Evolutionary conservation across 2,797 vertebrate genomes (phyloP), one percentile per base, ranked within the genome.

Genomic region (Fratercula arctica): DNA sequence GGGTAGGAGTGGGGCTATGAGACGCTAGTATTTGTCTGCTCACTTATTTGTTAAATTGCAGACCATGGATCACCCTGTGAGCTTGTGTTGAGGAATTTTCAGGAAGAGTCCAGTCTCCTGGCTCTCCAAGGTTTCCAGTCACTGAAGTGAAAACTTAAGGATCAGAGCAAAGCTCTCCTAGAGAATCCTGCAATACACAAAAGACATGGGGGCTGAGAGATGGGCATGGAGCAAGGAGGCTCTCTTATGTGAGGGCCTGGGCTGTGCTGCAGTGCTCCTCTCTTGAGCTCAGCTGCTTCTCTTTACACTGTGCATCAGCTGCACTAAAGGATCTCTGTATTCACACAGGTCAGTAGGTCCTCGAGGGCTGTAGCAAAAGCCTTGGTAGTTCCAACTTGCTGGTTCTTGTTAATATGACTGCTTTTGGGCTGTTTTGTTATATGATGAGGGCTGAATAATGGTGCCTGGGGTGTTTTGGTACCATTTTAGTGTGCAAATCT

Each of bases 371-470:
- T 15, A 48, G 33, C 48, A 87, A 83, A 79, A 39, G 6, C 3
- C 20, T 74, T 60, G 16, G 5, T 25, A 17, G 77, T 69, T 91
- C 48, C 83, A 56, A 21, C 18, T 85, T 0, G 0, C 17, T 54
- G 10, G 2, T 33, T n/a, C 17, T 69, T 57, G 17, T 82, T 54
- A 41, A 37, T 57, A 17, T 23, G 17, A 60, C 24, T 64, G 37
- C 20, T 76, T 89, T 83, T 13, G 53, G n/a, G 50, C 20, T 75
- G 31, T 53, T 53, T 13, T 35, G 3, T 60, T 74, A 13, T 16
- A 28, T 7, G 15, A 46, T 2, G 10, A 89, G 29, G 69, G 7
- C 13, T 1, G 2, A 69, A n/a, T 37, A 41, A 9, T 1, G 3
- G 8, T 85, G 16, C 19, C 31, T 46, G 26, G 25, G 31, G 17